phyloP scores from a whole-genome alignment of 2,113 vertebrate genomes.

The Chionomys nivalis region DNA sequence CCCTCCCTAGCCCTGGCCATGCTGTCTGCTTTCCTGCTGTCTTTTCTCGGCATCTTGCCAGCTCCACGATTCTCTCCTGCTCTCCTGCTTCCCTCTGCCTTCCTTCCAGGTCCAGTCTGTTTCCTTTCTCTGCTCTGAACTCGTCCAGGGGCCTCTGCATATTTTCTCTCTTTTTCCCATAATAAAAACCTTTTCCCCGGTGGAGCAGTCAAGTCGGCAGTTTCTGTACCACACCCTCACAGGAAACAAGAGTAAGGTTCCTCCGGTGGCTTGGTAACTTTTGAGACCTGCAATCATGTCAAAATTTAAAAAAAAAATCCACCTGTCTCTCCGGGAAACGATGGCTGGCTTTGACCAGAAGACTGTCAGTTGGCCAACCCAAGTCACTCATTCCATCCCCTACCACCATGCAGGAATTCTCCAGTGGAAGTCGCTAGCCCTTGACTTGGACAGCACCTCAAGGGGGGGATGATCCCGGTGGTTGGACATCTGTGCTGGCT shows the following conservation, averaged over 20 bases:
- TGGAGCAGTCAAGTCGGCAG: neutral
- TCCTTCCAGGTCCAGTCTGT: neutral
- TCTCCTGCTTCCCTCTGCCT: neutral
- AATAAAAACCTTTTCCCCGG: neutral
- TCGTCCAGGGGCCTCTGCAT: neutral
- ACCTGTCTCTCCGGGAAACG: neutral
- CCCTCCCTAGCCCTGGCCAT: neutral
- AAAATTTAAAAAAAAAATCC: neutral
- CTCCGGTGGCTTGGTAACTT: neutral
- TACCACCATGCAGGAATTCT: rapidly evolving
- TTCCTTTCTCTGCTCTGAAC: neutral
- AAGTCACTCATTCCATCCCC: neutral
- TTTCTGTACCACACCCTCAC: neutral
- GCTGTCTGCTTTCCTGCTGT: too few relatives aligned
- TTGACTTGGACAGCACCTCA: neutral
- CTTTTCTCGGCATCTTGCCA: too few relatives aligned
- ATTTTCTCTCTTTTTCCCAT: neutral
- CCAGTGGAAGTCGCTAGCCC: neutral
- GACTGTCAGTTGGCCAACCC: neutral
- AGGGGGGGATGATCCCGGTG: too few relatives aligned
- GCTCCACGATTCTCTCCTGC: neutral
- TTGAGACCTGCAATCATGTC: neutral
- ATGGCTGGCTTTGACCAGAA: neutral
- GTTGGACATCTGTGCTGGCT: neutral
- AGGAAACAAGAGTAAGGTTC: neutral